Base-by-base conservation (phyloP, 1,140 invertebrate species). In the Dendrolimus punctatus region DNA sequence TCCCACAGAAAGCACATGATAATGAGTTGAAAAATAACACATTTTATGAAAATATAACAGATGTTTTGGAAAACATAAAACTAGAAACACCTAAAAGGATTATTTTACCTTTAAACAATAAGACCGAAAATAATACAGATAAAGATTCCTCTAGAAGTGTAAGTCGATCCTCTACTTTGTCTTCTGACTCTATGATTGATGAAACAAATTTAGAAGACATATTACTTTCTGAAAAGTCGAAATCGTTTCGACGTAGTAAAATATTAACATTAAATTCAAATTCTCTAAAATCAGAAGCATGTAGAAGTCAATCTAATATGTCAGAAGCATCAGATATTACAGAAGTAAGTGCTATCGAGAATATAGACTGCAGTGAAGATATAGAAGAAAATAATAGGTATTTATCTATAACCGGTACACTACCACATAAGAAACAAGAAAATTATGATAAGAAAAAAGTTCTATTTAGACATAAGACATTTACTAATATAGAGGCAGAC, bases 141-240 rank as follows among this genome's bases (percentile, higher is more conserved):
- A 46, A 55, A 40, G 60, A 63, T 43, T 62, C 54, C 8, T 73
- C 68, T 37, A 62, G 68, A 4, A 73, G 57, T 60, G 10, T 59
- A 5, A 83, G 80, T 62, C 71, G 75, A 47, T 69, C 80, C 5
- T 83, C 83, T 23, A 77, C 77, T 6, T 49, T 76, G 39, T 86
- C 83, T 9, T 76, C 79, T 36, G 84, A 85, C 73, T 87, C 84
- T 45, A 74, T 81, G 71, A 68, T 76, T 9, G 84, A 87, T 55
- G 81, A 84, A 69, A 57, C 84, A 7, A 82, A 84, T 64, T 70
- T 87, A 53, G 84, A 87, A 60, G 84, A 87, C 57, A 84, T 86
- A 51, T 64, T 86, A 8, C 57, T 85, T 8, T 86, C 83, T 36
- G 65, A 78, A 64, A 86, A 85, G 54, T 85, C 80, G 6, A 80